Conservation (phyloP, 2,888 invertebrate species). For the Lasioglossum pauxillum region DNA sequence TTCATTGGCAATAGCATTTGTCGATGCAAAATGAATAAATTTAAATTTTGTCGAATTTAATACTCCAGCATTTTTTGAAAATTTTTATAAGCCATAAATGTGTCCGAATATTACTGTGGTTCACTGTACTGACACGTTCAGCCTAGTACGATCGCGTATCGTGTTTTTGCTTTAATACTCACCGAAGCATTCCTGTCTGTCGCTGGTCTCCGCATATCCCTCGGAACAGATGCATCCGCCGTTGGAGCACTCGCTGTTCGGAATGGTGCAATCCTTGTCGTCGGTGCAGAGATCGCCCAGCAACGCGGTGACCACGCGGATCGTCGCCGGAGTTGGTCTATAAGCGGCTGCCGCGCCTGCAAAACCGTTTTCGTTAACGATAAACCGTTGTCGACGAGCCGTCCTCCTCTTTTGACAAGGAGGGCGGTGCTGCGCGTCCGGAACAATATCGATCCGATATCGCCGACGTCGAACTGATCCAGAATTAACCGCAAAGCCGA, state of each 20-base stretch:
- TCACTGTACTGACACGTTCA: too few species aligned
- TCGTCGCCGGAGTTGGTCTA: conserved; percentile 88
- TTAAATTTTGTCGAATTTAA: too few species aligned
- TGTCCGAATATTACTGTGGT: too few species aligned
- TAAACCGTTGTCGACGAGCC: conserved; percentile 19
- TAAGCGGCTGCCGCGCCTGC: conserved; percentile 85
- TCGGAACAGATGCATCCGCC: conserved; percentile 91
- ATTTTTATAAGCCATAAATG: too few species aligned
- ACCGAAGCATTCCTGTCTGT: conserved; percentile 88
- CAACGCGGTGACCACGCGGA: conserved; percentile 88
- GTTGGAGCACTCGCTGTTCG: conserved; percentile 90
- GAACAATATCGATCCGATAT: conserved; percentile 36
- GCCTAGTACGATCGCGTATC: too few species aligned
- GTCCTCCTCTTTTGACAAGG: not conserved
- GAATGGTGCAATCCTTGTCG: conserved; percentile 88
- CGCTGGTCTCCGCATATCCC: conserved; percentile 88
- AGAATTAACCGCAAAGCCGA: conserved; percentile 43
- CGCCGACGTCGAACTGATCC: conserved; percentile 26
- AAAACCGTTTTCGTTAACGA: conserved; percentile 33
- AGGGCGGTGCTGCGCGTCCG: not conserved
- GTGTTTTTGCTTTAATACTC: conserved; percentile 37
- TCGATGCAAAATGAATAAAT: too few species aligned
- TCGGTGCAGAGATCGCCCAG: conserved; percentile 92
- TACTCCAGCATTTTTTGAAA: too few species aligned
- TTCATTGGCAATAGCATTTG: too few species aligned